A percentile compares a stretch with the other conserved stretches of the same genome.
phyloP scores from a whole-genome alignment of 1,140 invertebrate genomes.

The Calosoma granatense region DNA sequence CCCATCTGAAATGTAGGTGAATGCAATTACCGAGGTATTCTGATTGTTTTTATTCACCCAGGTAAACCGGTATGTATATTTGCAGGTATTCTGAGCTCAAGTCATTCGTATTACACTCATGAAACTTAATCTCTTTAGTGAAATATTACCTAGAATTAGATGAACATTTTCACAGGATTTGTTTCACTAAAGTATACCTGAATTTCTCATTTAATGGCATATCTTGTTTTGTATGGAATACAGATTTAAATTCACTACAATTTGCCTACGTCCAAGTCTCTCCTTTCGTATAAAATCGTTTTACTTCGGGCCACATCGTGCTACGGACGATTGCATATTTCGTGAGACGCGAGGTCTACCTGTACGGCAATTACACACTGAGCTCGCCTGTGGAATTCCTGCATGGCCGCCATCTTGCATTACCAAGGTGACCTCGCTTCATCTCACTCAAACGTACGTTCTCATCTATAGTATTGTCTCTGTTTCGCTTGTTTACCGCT shows the following conservation, averaged over 20 bases:
- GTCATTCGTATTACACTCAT: too few relatives aligned
- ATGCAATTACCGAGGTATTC: background rate
- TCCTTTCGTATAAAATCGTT: background rate
- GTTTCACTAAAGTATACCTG: background rate
- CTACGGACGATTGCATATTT: background rate
- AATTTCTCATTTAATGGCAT: too few relatives aligned
- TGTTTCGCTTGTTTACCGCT: constrained; percentile 4
- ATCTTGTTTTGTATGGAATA: too few relatives aligned
- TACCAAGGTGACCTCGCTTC: background rate
- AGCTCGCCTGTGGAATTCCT: background rate
- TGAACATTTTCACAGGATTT: too few relatives aligned
- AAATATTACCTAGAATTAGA: too few relatives aligned
- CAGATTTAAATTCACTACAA: too few relatives aligned
- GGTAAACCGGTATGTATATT: too few relatives aligned
- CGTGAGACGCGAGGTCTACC: constrained; percentile 4
- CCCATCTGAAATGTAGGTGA: background rate
- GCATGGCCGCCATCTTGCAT: background rate
- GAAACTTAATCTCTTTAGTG: too few relatives aligned
- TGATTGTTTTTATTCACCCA: background rate
- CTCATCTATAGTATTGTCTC: background rate
- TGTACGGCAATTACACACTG: background rate
- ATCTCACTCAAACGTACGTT: background rate
- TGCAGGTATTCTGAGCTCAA: too few relatives aligned
- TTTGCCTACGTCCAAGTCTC: background rate
- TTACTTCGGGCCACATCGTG: background rate